A percentile compares a stretch with the other conserved stretches of the same genome.
Evolutionary conservation across 1,140 invertebrate genomes (phyloP).

Genomic region (Dinoponera quadriceps): DNA sequence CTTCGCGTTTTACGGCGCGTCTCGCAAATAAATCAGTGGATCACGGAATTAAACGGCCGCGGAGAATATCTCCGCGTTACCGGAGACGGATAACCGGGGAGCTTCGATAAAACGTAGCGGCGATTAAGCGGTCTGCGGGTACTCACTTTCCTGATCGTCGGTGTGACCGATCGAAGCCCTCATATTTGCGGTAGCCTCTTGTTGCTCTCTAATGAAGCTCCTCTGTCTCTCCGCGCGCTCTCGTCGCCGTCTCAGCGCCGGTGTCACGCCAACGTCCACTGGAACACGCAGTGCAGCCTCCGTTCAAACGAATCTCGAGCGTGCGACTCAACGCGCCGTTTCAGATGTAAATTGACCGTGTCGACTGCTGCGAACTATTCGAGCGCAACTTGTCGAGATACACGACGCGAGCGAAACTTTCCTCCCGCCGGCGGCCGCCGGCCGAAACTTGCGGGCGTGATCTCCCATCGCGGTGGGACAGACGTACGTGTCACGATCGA

Average conservation of each 20-base stretch:
- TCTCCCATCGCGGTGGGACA: background rate
- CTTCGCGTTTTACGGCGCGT: too few species aligned
- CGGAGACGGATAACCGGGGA: background rate
- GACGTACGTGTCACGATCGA: background rate
- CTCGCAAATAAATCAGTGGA: too few species aligned
- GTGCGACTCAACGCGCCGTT: background rate
- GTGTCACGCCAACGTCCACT: slow-evolving; percentile 90
- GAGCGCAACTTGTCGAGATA: too few species aligned
- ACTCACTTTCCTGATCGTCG: slow-evolving; percentile 85
- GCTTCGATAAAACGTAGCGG: background rate
- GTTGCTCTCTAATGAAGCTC: slow-evolving; percentile 92
- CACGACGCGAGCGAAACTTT: background rate
- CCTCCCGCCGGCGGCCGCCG: background rate
- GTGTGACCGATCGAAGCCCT: slow-evolving; percentile 83
- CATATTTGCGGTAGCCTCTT: slow-evolving; percentile 88
- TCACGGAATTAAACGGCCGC: too few species aligned
- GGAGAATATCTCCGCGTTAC: too few species aligned
- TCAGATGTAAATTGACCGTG: background rate
- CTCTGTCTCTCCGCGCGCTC: slow-evolving; percentile 93
- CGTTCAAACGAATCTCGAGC: slow-evolving; percentile 13
- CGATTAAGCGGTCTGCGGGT: slow-evolving; percentile 19
- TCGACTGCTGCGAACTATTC: background rate
- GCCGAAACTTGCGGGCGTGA: background rate
- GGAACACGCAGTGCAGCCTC: slow-evolving; percentile 66
- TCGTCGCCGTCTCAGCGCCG: slow-evolving; percentile 89